Evolutionary conservation across 2,113 vertebrate genomes (phyloP), one percentile per base, ranked within the genome.

Genomic region (Ellobius talpinus): DNA sequence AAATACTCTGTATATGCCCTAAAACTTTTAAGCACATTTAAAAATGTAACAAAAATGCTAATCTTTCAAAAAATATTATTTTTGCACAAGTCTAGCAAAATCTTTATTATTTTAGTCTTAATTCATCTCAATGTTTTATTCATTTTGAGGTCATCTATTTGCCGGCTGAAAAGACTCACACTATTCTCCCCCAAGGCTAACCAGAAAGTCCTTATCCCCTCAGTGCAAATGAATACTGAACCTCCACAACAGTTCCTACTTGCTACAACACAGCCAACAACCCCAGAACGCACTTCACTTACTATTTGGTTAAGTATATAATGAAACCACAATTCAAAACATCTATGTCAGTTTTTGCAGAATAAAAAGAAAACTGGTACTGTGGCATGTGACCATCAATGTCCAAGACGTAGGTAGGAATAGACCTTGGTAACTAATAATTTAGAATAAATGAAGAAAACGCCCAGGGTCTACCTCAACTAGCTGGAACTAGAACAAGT

Each of bases 61-160:
- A 61, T 79, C 89, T 96, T 96, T 95, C 73, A 88, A 96, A 89
- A 12, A 92, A 94, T 86, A 33, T 90, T 55, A 36, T 33, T 92
- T 93, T 92, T 90, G 92, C 23, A 90, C 77, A 89, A 88, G 74
- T 6, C 19, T 89, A 78, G 31, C 72, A 95, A 90, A 95, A 78
- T 82, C 42, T 95, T 93, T 65, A 63, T 84, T 86, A 96, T 42
- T 95, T 93, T 72, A 73, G 55, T 45, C 68, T 96, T 87, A 96
- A 92, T 90, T 93, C 63, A 92, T 50, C 86, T 95, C 93, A 89
- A 86, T 72, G 68, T 94, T 92, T 97, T 92, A 93, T 70, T 97
- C 86, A 95, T 96, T 95, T 94, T 96, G n/a, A 94, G 93, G 31
- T 61, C 68, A 95, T 94, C 96, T 95, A 97, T 87, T 92, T 97